A percentile compares a stretch with the other conserved stretches of the same genome.
phyloP scores from a whole-genome alignment of 2,113 vertebrate species.

The Microcebus jonahi region DNA sequence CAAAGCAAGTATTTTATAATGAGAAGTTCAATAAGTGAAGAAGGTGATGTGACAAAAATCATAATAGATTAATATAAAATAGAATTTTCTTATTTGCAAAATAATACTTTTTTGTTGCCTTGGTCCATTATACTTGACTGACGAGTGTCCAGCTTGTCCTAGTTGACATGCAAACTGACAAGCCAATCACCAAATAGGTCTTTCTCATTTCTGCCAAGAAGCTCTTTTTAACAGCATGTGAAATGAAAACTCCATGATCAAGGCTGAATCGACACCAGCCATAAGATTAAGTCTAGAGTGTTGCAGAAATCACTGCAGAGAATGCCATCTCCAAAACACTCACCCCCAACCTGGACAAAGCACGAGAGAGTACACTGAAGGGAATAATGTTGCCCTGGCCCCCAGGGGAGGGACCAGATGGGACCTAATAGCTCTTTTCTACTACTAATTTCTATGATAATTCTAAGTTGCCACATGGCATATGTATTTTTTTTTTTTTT shows the following conservation, averaged over 20 bases:
- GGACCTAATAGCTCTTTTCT: slow-evolving; percentile 74
- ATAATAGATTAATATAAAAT: slow-evolving; percentile 2
- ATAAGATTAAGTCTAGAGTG: slow-evolving; percentile 28
- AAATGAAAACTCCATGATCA: slow-evolving; percentile 34
- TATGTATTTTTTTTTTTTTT: slow-evolving; percentile 70
- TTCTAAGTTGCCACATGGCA: slow-evolving; percentile 78
- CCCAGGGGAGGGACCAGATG: slow-evolving; percentile 70
- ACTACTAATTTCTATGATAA: slow-evolving; percentile 81
- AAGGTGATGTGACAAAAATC: slow-evolving; percentile 25
- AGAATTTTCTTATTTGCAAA: slow-evolving; percentile 52
- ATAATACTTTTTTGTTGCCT: slow-evolving; percentile 16
- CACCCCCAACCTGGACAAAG: slow-evolving; percentile 58
- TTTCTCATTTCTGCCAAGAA: slow-evolving; percentile 36
- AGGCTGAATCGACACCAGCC: neutral
- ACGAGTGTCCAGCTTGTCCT: neutral
- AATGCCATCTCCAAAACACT: neutral
- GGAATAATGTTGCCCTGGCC: slow-evolving; percentile 38
- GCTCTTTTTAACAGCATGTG: neutral
- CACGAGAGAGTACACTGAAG: neutral
- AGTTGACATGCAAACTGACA: neutral
- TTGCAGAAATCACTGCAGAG: slow-evolving; percentile 11
- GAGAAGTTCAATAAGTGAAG: neutral
- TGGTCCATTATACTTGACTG: slow-evolving; percentile 20
- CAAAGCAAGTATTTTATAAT: slow-evolving; percentile 3
- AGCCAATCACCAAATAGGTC: neutral